Conservation (phyloP, 2,888 invertebrate genomes). For the Eupithecia subumbrata region DNA sequence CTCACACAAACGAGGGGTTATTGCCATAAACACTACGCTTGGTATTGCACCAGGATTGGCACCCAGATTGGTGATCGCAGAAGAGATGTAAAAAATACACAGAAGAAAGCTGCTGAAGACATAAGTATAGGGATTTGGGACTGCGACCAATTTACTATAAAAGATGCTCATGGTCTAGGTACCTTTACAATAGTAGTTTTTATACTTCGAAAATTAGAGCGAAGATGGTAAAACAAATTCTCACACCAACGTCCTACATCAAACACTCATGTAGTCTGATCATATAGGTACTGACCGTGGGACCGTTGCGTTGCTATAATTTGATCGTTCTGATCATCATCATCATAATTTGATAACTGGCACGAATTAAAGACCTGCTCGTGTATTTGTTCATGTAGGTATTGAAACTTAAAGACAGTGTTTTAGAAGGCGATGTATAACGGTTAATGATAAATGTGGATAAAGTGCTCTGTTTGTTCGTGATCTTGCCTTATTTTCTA, state of each 20-base stretch:
- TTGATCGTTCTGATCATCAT: neutral
- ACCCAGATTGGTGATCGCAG: too few species aligned
- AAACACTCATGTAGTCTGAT: neutral
- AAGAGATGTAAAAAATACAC: neutral
- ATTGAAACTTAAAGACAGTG: conserved; percentile 24
- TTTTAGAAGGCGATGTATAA: neutral
- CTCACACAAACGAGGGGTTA: too few species aligned
- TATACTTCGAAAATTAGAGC: conserved; percentile 1
- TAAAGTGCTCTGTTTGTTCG: neutral
- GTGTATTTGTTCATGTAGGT: conserved; percentile 23
- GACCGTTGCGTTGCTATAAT: conserved; percentile 11
- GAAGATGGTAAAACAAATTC: conserved; percentile 2
- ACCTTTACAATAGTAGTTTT: neutral
- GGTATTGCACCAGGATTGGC: too few species aligned
- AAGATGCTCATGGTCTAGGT: neutral
- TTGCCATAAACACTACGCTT: too few species aligned
- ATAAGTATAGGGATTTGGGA: neutral
- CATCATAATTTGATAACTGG: conserved; percentile 23
- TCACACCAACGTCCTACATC: conserved; percentile 19
- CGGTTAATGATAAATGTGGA: neutral
- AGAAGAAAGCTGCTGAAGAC: neutral
- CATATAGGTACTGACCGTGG: conserved; percentile 17
- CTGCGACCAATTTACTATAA: neutral
- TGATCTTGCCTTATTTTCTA: neutral
- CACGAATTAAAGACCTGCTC: conserved; percentile 22